phyloP scores from a whole-genome alignment of 2,797 vertebrate species.

The Orestias chungarensis region DNA sequence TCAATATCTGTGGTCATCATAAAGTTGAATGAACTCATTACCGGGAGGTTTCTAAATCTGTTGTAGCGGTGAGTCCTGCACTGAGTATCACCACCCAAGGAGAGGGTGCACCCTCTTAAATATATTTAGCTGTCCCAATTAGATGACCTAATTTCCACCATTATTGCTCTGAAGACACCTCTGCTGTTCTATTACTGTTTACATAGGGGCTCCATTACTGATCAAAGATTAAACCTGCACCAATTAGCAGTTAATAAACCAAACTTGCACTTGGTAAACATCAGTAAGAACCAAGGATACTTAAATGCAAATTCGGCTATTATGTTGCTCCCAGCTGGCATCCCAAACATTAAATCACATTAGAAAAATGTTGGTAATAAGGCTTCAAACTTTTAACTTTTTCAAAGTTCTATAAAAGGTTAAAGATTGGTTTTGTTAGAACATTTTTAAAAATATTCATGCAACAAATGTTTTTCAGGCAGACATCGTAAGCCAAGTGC shows the following conservation, averaged over 20 bases:
- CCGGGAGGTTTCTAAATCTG: conserved; percentile 43
- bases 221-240: conserved; percentile 54
- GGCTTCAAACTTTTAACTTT: not conserved
- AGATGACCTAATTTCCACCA: conserved; percentile 78
- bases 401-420: not conserved
- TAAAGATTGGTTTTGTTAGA: not conserved
- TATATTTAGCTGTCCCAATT: conserved; percentile 86
- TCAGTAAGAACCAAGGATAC: not conserved
- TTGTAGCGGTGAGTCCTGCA: conserved; percentile 38
- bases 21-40: conserved; percentile 44
- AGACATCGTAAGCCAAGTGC: conserved; percentile 4
- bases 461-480: not conserved
- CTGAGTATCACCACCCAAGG: conserved; percentile 62
- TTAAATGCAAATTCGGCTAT: not conserved
- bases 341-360: not conserved
- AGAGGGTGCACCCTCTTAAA: conserved; percentile 62
- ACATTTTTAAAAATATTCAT: not conserved
- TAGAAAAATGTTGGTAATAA: not conserved
- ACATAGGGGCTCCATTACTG: conserved; percentile 34
- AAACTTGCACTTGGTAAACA: conserved; percentile 2
- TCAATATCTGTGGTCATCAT: conserved; percentile 36
- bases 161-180: conserved; percentile 52
- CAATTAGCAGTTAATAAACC: conserved; percentile 27
- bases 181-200: conserved; percentile 46
- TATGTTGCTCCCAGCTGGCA: conserved; percentile 3